Evolutionary conservation across 2,888 invertebrate species (phyloP).

Genomic region (Rhingia rostrata): DNA sequence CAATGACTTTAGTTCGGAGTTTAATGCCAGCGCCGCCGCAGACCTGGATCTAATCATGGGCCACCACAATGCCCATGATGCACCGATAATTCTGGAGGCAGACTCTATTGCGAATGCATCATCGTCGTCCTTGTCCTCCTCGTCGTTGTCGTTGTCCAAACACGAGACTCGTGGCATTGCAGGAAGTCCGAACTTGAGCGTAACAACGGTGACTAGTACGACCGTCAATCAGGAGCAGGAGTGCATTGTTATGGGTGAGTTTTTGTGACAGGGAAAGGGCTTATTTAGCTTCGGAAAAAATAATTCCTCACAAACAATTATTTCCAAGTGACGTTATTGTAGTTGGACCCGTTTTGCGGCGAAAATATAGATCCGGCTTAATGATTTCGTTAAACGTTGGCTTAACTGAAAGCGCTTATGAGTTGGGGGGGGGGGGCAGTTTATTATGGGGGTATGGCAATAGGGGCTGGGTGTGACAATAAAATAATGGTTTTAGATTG

Average conservation of each 20-base stretch:
- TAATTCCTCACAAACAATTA: slow-evolving; percentile 56
- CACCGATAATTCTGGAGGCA: slow-evolving; percentile 75
- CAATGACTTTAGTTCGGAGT: slow-evolving; percentile 81
- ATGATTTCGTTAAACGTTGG: slow-evolving; percentile 59
- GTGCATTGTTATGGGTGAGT: slow-evolving; percentile 79
- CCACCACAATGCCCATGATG: slow-evolving; percentile 78
- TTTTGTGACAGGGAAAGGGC: not conserved
- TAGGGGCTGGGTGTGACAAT: slow-evolving; percentile 29
- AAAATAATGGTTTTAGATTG: slow-evolving; percentile 32
- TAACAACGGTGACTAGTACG: slow-evolving; percentile 58
- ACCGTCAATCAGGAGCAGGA: slow-evolving; percentile 76
- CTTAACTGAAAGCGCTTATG: slow-evolving; percentile 53
- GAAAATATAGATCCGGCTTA: slow-evolving; percentile 35
- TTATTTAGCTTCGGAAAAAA: slow-evolving; percentile 43
- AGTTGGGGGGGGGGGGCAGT: slow-evolving; percentile 36
- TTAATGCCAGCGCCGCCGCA: slow-evolving; percentile 81
- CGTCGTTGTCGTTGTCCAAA: slow-evolving; percentile 72
- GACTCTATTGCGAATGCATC: slow-evolving; percentile 79
- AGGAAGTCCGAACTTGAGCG: slow-evolving; percentile 56
- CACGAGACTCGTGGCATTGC: slow-evolving; percentile 49
- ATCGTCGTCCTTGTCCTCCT: slow-evolving; percentile 44
- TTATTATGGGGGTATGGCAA: slow-evolving; percentile 43
- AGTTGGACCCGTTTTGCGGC: not conserved
- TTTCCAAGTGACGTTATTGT: slow-evolving; percentile 18
- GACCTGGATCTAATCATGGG: slow-evolving; percentile 79